These are phyloP conservation scores for Brachionus angularis DNA, from an alignment of 1,140 invertebrate species.

Conservation along the genomic window DNA sequence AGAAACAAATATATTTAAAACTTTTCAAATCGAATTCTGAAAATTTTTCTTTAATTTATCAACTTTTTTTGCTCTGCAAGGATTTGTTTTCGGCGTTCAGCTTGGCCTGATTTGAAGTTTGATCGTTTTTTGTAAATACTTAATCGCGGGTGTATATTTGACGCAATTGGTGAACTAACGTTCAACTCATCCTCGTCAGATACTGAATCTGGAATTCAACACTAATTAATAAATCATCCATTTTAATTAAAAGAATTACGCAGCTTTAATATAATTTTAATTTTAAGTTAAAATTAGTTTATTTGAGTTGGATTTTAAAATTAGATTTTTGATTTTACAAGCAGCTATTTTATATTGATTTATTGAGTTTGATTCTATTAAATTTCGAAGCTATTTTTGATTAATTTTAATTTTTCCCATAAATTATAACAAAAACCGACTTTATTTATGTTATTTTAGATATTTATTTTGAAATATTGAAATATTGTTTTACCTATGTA, in stretches of 20 bases:
- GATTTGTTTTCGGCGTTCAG: background rate
- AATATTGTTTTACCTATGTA: too few relatives aligned
- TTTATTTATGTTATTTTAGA: too few relatives aligned
- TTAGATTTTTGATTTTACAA: too few relatives aligned
- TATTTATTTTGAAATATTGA: too few relatives aligned
- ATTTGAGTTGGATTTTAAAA: too few relatives aligned
- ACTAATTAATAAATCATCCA: slow-evolving; percentile 33
- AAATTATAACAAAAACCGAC: too few relatives aligned
- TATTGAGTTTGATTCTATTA: too few relatives aligned
- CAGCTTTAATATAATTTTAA: too few relatives aligned
- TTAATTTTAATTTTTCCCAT: too few relatives aligned
- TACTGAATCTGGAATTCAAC: background rate
- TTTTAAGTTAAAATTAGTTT: too few relatives aligned
- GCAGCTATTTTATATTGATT: too few relatives aligned
- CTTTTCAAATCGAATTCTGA: background rate
- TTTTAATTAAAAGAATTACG: background rate
- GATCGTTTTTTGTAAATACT: slow-evolving; percentile 2
- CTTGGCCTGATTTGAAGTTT: background rate
- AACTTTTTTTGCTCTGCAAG: slow-evolving; percentile 29
- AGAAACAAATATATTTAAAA: background rate
- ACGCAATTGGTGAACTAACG: background rate
- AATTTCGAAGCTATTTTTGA: too few relatives aligned
- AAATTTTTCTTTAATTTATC: background rate
- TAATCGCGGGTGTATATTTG: background rate
- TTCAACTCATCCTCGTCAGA: slow-evolving; percentile 19